Evolutionary conservation across 2,888 invertebrate species (phyloP).

Genomic region (Orchesella flavescens): DNA sequence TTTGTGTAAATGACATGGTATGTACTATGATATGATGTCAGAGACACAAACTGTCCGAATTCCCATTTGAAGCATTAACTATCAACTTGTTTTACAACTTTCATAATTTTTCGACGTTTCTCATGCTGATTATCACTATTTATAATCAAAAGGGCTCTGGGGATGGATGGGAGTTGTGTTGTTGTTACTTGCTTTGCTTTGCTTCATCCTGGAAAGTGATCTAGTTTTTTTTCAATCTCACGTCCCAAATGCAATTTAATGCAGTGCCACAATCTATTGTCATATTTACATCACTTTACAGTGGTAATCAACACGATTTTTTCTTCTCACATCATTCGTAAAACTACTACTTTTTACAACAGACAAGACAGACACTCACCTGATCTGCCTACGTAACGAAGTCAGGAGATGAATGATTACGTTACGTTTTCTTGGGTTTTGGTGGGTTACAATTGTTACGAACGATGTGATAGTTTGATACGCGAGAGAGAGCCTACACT

Average conservation of each 20-base stretch:
- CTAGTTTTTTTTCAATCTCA: conserved; percentile 35
- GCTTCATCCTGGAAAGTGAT: conserved; percentile 40
- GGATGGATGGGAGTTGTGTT: too few species aligned
- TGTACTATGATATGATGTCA: too few species aligned
- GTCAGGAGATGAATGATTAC: conserved; percentile 53
- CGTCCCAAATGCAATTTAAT: neutral
- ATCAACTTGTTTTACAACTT: conserved; percentile 30
- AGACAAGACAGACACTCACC: conserved; percentile 9
- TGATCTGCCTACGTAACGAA: conserved; percentile 54
- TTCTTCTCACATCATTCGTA: neutral
- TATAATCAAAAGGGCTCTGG: conserved; percentile 30
- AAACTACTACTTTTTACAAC: conserved; percentile 1
- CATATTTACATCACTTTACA: conserved; percentile 54
- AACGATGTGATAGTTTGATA: conserved; percentile 59
- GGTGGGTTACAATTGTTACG: too few species aligned
- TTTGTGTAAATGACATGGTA: conserved; percentile 45
- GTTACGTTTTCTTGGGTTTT: neutral
- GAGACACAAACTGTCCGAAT: conserved; percentile 31
- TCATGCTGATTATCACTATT: conserved; percentile 47
- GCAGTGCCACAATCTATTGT: conserved; percentile 21
- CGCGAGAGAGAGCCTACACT: conserved; percentile 17
- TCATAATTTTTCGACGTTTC: conserved; percentile 15
- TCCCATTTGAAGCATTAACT: conserved; percentile 1
- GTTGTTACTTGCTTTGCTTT: too few species aligned
- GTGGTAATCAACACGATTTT: conserved; percentile 41